Base-by-base conservation (phyloP, 2,888 invertebrate genomes). In the Spisula solida region DNA sequence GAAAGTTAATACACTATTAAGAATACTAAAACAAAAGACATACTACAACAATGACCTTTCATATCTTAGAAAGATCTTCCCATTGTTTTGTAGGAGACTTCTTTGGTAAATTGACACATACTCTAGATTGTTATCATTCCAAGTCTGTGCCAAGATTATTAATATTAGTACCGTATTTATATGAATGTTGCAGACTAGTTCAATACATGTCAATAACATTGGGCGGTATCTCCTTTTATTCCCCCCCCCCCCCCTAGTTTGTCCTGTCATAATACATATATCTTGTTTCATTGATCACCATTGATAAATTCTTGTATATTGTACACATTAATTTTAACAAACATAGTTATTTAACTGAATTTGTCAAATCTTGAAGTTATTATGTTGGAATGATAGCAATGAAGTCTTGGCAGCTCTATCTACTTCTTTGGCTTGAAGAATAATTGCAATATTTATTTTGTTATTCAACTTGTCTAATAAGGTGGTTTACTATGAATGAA, bases 401-500 rank as follows among this genome's bases (percentile, higher is more conserved):
- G 34, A 75, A 31, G 31, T 31, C 31, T 75, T 75, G 34, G 31
- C 75, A 75, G 31, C 18, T 2, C 66, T 70, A 70, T 70, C 31
- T 34, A 75, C 31, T 75, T 31, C 29, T 16, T 34, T 34, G 31
- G 34, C 34, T 75, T 75, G 2, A 31, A 75, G 5, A 31, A 34
- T 75, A 66, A 60, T 75, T 75, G 31, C 16, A 47, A 41, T 47
- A 80, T 80, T 80, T 80, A 80, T 47, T 80, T 80, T 75, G 14
- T 75, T 34, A 75, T 31, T 75, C 34, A 80, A 47, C n/a, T 47
- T n/a, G 47, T 29, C 34, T 34, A 55, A 85, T 41, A 79, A 56
- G 78, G n/a, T 78, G 31, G 20, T 25, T 56, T 79, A 29, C 79
- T 56, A 85, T 79, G 85, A 56, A 56, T 78, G 47, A 79, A 85